phyloP scores from a whole-genome alignment of 2,797 vertebrate species.

The Eutrigla gurnardus region DNA sequence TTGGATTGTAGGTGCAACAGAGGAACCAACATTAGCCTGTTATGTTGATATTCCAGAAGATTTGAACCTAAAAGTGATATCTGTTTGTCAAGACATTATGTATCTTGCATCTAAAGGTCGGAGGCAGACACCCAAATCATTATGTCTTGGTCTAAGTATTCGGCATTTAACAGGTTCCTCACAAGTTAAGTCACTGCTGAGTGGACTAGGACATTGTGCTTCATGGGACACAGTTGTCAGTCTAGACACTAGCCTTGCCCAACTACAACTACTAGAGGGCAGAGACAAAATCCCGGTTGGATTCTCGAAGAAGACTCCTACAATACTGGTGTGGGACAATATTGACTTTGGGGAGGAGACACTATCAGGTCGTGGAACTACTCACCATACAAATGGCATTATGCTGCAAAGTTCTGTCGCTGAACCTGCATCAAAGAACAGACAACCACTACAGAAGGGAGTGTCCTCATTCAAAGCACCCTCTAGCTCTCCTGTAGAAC shows the following conservation, averaged over 20 bases:
- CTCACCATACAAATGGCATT: too few species aligned
- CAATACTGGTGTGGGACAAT: background rate
- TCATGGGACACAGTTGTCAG: slow-evolving; percentile 50
- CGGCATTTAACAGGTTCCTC: slow-evolving; percentile 17
- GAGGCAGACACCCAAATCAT: slow-evolving; percentile 7
- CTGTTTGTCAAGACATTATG: slow-evolving; percentile 34
- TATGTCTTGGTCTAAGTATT: slow-evolving; percentile 2
- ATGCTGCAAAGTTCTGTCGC: too few species aligned
- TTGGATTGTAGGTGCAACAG: background rate
- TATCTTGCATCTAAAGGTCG: slow-evolving; percentile 34
- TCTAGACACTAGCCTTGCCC: slow-evolving; percentile 49
- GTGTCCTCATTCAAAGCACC: too few species aligned
- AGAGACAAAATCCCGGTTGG: background rate
- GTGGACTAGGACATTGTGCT: slow-evolving; percentile 50
- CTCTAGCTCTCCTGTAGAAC: too few species aligned
- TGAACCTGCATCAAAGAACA: too few species aligned
- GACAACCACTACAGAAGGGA: background rate
- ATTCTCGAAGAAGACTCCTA: background rate
- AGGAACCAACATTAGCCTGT: background rate
- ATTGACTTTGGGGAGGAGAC: background rate
- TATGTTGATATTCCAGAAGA: slow-evolving; percentile 40
- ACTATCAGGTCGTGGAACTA: too few species aligned
- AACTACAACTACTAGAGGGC: slow-evolving; percentile 41
- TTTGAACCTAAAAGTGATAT: slow-evolving; percentile 32
- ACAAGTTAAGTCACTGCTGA: slow-evolving; percentile 40